Evolutionary conservation across 2,797 vertebrate species (phyloP), one percentile per base, ranked within the genome.

Genomic region (Chaetophractus vellerosus): DNA sequence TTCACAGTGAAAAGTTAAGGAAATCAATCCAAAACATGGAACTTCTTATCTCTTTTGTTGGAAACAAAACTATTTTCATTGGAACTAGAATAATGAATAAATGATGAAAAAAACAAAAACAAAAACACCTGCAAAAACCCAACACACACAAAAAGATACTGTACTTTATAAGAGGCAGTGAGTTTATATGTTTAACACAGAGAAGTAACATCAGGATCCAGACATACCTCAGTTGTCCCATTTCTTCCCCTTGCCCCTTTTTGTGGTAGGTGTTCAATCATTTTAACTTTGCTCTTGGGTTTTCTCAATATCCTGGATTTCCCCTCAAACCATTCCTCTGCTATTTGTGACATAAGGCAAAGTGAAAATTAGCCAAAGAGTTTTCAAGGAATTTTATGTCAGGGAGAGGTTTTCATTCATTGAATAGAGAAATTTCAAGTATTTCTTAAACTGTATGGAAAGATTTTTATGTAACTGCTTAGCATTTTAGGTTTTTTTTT

Each of bases 1-100:
- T 97, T 92, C 55, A 66, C 95, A 96, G 66, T 69, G 61, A 93
- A 68, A 91, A 78, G 28, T 33, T 95, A 24, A 66, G 72, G 71
- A n/a, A 75, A 24, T 83, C 45, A 88, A 59, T 55, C 57, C 24
- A 23, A 14, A 76, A 63, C 84, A 69, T 50, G 11, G 16, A 87
- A 33, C n/a, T n/a, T 83, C 26, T 52, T 59, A 63, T 88, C 21
- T 72, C 5, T 76, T 82, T 69, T 76, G 41, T 55, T 80, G 48
- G 78, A 76, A 63, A 84, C 36, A 80, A 66, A 61, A 24, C 23
- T 16, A 38, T 74, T 84, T 85, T 66, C 41, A 94, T 18, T 57
- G 26, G n/a, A 82, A 91, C 7, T 68, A 76, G 61, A 69, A 63
- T 81, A 68, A 89, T 69, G 50, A 81, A 59, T 93, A 55, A 72